Evolutionary conservation across 2,888 invertebrate genomes (phyloP).

Genomic region (Cyrtodaria siliqua): DNA sequence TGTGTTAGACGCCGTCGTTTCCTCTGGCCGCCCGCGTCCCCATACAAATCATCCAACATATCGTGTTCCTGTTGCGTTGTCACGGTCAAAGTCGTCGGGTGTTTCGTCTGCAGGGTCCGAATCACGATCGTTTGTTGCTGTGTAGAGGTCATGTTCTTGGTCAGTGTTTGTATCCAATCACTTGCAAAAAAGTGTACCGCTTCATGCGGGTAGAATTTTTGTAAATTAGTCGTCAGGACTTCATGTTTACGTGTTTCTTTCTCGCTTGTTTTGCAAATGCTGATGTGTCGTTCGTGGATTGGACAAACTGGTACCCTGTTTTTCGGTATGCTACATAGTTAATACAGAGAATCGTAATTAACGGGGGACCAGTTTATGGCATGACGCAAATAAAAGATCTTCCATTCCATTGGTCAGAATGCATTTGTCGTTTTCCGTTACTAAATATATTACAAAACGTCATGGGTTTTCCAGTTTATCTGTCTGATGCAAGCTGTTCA

Average conservation of each 20-base stretch:
- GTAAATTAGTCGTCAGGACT: conserved; percentile 28
- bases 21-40: conserved; percentile 70
- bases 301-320: no score
- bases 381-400: conserved; percentile 44
- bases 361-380: no score
- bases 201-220: conserved; percentile 24
- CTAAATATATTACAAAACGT: conserved; percentile 30
- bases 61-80: conserved; percentile 52
- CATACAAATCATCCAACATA: conserved; percentile 67
- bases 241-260: conserved; percentile 43
- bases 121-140: conserved; percentile 72
- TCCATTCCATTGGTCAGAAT: conserved; percentile 30
- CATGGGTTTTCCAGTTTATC: conserved; percentile 20
- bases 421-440: conserved; percentile 12
- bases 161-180: conserved; percentile 24
- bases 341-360: no score
- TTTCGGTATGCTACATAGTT: no score
- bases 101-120: conserved; percentile 63
- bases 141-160: conserved; percentile 63
- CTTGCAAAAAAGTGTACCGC: neutral
- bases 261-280: conserved; percentile 29
- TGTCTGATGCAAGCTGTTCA: conserved; percentile 44
- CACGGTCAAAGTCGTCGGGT: conserved; percentile 51
- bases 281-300: conserved; percentile 61
- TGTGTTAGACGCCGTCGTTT: conserved; percentile 86